phyloP scores from a whole-genome alignment of 2,888 invertebrate genomes.

The Blastobasis adustella region DNA sequence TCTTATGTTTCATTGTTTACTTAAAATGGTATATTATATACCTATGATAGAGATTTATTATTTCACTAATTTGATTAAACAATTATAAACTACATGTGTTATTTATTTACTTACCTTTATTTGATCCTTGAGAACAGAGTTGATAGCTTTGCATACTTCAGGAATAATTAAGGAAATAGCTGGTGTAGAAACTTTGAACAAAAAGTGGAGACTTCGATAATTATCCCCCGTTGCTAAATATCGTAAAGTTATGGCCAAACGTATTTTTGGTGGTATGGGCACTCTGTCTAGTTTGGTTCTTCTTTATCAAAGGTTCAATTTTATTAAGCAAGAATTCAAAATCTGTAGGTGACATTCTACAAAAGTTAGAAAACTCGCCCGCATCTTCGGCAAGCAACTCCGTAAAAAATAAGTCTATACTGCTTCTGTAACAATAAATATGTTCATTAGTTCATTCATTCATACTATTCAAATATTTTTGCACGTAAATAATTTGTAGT shows the following conservation, averaged over 20 bases:
- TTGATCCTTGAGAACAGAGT: background rate
- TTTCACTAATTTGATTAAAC: background rate
- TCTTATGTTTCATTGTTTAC: background rate
- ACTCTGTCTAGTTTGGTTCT: constrained; percentile 3
- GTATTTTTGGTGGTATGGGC: constrained; percentile 1
- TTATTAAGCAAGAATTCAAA: background rate
- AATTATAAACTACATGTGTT: background rate
- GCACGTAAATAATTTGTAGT: too few species aligned
- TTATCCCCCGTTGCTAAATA: constrained; percentile 2
- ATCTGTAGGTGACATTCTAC: constrained; percentile 6
- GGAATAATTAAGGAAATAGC: constrained; percentile 1
- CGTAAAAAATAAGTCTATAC: too few species aligned
- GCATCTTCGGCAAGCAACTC: background rate
- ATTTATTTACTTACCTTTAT: constrained; percentile 1
- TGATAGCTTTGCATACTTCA: background rate
- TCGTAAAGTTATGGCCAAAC: constrained; percentile 4
- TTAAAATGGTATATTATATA: background rate
- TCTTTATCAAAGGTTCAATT: constrained; percentile 1
- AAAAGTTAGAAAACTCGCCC: background rate
- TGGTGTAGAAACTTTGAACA: constrained; percentile 2
- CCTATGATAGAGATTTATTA: background rate
- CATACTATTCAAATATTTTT: too few species aligned
- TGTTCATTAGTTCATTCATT: too few species aligned
- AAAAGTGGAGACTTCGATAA: background rate
- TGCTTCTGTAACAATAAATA: too few species aligned